These are phyloP conservation scores for Condylostylus longicornis DNA, from an alignment of 1,140 invertebrate genomes.

Conservation along the genomic window DNA sequence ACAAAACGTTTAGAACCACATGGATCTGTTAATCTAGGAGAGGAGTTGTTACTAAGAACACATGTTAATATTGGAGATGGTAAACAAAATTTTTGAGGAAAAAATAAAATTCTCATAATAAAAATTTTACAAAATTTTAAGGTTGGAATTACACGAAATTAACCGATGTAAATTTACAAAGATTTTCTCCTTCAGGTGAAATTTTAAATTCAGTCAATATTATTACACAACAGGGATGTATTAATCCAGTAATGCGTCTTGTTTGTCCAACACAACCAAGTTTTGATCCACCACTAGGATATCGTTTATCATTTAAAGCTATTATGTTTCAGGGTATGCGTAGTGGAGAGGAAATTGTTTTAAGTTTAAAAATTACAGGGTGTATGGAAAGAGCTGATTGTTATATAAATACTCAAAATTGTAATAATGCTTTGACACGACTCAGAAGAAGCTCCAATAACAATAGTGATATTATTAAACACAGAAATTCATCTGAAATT, in stretches of 20 bases:
- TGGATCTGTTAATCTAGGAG: constrained; percentile 44
- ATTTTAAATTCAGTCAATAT: constrained; percentile 34
- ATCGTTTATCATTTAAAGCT: constrained; percentile 37
- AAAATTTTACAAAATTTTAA: constrained; percentile 12
- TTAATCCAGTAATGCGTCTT: constrained; percentile 38
- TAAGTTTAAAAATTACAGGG: constrained; percentile 43
- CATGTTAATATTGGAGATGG: constrained; percentile 44
- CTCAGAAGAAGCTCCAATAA: constrained; percentile 17
- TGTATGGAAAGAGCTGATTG: constrained; percentile 46
- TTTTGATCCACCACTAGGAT: constrained; percentile 24
- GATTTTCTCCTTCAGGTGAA: constrained; percentile 24
- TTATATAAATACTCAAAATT: constrained; percentile 17
- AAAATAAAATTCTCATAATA: not conserved
- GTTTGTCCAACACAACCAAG: constrained; percentile 39
- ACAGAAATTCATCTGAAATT: constrained; percentile 14
- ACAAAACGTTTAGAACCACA: constrained; percentile 38
- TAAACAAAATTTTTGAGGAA: constrained; percentile 15
- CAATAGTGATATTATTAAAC: not conserved
- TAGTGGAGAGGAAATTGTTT: constrained; percentile 43
- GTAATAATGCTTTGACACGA: constrained; percentile 11
- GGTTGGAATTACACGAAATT: constrained; percentile 47
- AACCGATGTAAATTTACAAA: constrained; percentile 40
- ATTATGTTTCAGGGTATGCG: constrained; percentile 53
- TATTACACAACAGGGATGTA: constrained; percentile 41
- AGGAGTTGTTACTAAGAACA: constrained; percentile 45